Percentiles rank a stretch among this genome's conserved stretches.
Conservation (phyloP, 2,113 vertebrate genomes). For the Mustelus asterias region DNA sequence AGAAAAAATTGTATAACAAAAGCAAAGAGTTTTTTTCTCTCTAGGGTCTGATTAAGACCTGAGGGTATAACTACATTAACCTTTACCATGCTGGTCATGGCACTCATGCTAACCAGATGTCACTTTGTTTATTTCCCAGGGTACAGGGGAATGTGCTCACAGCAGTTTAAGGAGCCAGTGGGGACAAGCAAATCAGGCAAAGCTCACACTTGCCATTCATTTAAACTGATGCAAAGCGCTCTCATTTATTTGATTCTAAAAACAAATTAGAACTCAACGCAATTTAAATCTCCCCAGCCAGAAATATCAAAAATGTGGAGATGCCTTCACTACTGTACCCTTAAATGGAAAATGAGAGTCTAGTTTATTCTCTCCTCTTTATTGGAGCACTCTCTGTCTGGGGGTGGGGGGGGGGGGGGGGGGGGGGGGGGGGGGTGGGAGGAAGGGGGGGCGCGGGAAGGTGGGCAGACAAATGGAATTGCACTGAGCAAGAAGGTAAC, state of each 20-base stretch:
- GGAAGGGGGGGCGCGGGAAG: too few relatives aligned
- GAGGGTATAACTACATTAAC: conserved; percentile 15
- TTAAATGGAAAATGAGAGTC: not conserved
- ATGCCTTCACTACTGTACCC: not conserved
- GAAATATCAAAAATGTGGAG: not conserved
- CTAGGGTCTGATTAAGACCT: conserved; percentile 5
- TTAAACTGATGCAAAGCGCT: not conserved
- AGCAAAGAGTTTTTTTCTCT: not conserved
- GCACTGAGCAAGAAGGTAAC: not conserved
- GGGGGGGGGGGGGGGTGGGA: too few relatives aligned
- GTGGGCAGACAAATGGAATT: not conserved
- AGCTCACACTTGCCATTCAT: not conserved
- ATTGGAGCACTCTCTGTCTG: not conserved
- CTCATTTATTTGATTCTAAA: conserved; percentile 12
- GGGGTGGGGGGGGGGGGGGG: too few relatives aligned
- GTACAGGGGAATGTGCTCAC: not conserved
- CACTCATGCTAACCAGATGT: conserved; percentile 29
- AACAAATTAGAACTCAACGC: not conserved
- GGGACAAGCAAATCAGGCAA: conserved; percentile 7
- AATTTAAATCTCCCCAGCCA: not conserved
- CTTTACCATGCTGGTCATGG: not conserved
- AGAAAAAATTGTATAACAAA: not conserved
- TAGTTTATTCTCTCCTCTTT: not conserved
- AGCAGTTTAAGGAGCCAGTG: not conserved
- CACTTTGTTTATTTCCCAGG: conserved; percentile 30